Evolutionary conservation across 2,888 invertebrate species (phyloP).

Genomic region (Drosophila paranaensis): DNA sequence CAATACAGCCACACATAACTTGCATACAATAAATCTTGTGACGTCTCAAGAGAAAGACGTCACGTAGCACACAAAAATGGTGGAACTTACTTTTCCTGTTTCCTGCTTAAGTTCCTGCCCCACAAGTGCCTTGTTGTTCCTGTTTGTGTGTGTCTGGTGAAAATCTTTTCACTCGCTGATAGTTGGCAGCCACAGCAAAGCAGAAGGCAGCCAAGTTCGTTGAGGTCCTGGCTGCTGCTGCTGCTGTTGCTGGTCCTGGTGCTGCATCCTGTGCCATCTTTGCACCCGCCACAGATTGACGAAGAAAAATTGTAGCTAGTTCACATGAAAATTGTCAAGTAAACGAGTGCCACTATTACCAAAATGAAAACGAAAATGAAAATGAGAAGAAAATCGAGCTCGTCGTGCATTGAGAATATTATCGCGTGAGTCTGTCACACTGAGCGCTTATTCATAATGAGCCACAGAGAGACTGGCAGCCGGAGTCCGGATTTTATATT

Average conservation of each 20-base stretch:
- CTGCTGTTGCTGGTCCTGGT: constrained; percentile 11
- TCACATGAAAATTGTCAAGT: constrained; percentile 71
- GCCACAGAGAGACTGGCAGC: constrained; percentile 23
- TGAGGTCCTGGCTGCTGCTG: constrained; percentile 44
- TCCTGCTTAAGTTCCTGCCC: constrained; percentile 76
- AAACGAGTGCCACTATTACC: constrained; percentile 69
- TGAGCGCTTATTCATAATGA: constrained; percentile 44
- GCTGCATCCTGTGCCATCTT: constrained; percentile 10
- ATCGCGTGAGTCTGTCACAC: constrained; percentile 42
- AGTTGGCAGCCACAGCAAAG: constrained; percentile 53
- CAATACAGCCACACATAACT: constrained; percentile 64
- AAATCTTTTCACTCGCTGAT: constrained; percentile 70
- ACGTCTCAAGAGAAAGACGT: constrained; percentile 79
- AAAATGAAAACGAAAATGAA: constrained; percentile 72
- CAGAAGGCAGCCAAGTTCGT: constrained; percentile 43
- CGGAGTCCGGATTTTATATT: constrained; percentile 57
- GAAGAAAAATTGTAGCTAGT: constrained; percentile 76
- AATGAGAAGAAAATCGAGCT: constrained; percentile 66
- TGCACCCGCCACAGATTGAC: constrained; percentile 49
- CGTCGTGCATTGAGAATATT: constrained; percentile 62
- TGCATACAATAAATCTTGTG: constrained; percentile 81
- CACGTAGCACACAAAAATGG: constrained; percentile 71
- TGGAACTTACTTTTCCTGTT: constrained; percentile 77
- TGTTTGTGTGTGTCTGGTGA: constrained; percentile 45
- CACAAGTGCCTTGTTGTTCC: constrained; percentile 58